Conservation (phyloP, 2,113 vertebrate species). For the Candoia aspera region DNA sequence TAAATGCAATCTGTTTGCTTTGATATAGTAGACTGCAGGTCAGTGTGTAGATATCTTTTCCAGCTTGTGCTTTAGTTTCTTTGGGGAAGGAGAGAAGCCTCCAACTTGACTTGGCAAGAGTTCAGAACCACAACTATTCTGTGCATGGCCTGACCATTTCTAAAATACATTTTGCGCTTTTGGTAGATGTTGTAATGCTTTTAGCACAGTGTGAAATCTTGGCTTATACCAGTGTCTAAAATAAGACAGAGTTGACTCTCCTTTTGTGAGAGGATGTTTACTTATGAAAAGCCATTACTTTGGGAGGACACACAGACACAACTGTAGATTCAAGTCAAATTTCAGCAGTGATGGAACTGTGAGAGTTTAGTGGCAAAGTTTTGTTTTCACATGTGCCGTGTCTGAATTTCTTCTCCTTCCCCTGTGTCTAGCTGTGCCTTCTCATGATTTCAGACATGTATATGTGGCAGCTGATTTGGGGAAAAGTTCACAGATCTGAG, state of each 20-base stretch:
- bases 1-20: slow-evolving; percentile 52
- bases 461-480: slow-evolving; percentile 48
- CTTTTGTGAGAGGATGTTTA: slow-evolving; percentile 54
- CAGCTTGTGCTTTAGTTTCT: slow-evolving; percentile 37
- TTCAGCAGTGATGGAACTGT: slow-evolving; percentile 7
- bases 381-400: background rate
- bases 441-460: slow-evolving; percentile 37
- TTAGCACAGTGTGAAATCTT: slow-evolving; percentile 67
- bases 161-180: slow-evolving; percentile 66
- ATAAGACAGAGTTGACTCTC: slow-evolving; percentile 52
- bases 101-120: slow-evolving; percentile 39
- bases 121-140: slow-evolving; percentile 64
- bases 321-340: slow-evolving; percentile 3
- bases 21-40: slow-evolving; percentile 50
- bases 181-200: slow-evolving; percentile 64
- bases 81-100: slow-evolving; percentile 21
- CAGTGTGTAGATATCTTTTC: slow-evolving; percentile 47
- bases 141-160: slow-evolving; percentile 49
- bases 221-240: slow-evolving; percentile 59
- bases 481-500: slow-evolving; percentile 20
- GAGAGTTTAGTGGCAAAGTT: slow-evolving; percentile 2
- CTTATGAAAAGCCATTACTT: slow-evolving; percentile 55
- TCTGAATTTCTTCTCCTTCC: slow-evolving; percentile 11
- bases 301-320: background rate
- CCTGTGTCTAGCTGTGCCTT: slow-evolving; percentile 31